These are phyloP conservation scores for Hippoglossus hippoglossus DNA, from an alignment of 2,797 vertebrate genomes.

Conservation along the genomic window DNA sequence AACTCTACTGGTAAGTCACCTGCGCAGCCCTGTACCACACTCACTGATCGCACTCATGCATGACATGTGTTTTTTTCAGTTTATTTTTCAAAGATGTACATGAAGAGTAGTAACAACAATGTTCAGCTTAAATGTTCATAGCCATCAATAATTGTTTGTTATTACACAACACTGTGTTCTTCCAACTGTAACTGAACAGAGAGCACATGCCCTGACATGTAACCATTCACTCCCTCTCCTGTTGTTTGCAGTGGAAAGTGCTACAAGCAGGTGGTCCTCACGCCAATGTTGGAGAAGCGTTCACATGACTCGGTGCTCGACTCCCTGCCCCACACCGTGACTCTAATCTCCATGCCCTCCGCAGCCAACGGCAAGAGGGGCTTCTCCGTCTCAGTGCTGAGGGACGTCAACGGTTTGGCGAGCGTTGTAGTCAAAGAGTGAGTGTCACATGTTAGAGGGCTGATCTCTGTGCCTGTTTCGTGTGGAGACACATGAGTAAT, in stretches of 20 bases:
- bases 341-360: slow-evolving; percentile 94
- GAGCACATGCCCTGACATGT: neutral
- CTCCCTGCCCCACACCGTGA: slow-evolving; percentile 94
- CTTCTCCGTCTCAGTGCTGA: slow-evolving; percentile 90
- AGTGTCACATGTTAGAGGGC: slow-evolving; percentile 74
- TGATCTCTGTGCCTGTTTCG: neutral
- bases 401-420: slow-evolving; percentile 86
- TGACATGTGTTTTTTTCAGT: neutral
- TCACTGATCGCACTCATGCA: neutral
- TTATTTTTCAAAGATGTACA: neutral
- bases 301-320: slow-evolving; percentile 90
- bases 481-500: slow-evolving; percentile 38
- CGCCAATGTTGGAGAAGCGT: slow-evolving; percentile 93
- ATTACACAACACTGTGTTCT: neutral
- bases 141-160: neutral
- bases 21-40: neutral
- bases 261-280: slow-evolving; percentile 94
- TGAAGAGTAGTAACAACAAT: neutral
- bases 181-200: slow-evolving; percentile 5
- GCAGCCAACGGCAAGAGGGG: slow-evolving; percentile 93
- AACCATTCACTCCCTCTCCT: slow-evolving; percentile 6
- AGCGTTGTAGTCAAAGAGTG: slow-evolving; percentile 96
- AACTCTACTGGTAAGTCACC: slow-evolving; percentile 94
- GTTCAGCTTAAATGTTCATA: neutral
- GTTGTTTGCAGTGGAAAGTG: slow-evolving; percentile 90